Evolutionary conservation across 2,113 vertebrate genomes (phyloP).

Genomic region (Pterophyllum scalare): DNA sequence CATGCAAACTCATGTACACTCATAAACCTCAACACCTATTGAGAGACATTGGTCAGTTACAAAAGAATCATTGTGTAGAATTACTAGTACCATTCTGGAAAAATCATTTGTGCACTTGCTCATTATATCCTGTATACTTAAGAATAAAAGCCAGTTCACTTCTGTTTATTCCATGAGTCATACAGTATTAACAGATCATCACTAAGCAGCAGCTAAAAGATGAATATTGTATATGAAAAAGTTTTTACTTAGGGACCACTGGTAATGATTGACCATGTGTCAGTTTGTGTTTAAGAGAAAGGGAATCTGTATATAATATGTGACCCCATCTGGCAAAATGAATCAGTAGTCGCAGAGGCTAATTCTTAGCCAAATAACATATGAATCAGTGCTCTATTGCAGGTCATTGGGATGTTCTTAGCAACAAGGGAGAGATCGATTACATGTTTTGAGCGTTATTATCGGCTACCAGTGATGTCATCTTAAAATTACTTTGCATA

Average conservation of each 20-base stretch:
- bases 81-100: conserved; percentile 37
- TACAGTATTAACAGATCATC: conserved; percentile 23
- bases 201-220: conserved; percentile 38
- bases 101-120: conserved; percentile 42
- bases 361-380: too few relatives aligned
- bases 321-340: too few relatives aligned
- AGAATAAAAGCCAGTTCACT: conserved; percentile 47
- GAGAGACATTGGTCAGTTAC: conserved; percentile 35
- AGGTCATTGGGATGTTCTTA: too few relatives aligned
- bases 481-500: too few relatives aligned
- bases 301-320: conserved; percentile 72
- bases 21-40: conserved; percentile 40
- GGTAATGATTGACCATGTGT: conserved; percentile 40
- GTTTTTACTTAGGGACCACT: conserved; percentile 68
- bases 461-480: too few relatives aligned
- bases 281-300: conserved; percentile 58
- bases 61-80: conserved; percentile 45
- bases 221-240: conserved; percentile 31
- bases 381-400: too few relatives aligned
- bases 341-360: too few relatives aligned
- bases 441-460: too few relatives aligned
- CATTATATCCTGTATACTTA: conserved; percentile 53
- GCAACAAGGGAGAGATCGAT: too few relatives aligned
- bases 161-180: conserved; percentile 48
- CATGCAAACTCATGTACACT: conserved; percentile 37